Evolutionary conservation across 2,888 invertebrate genomes (phyloP), one percentile per base, ranked within the genome.

Genomic region (Chymomyza amoena): DNA sequence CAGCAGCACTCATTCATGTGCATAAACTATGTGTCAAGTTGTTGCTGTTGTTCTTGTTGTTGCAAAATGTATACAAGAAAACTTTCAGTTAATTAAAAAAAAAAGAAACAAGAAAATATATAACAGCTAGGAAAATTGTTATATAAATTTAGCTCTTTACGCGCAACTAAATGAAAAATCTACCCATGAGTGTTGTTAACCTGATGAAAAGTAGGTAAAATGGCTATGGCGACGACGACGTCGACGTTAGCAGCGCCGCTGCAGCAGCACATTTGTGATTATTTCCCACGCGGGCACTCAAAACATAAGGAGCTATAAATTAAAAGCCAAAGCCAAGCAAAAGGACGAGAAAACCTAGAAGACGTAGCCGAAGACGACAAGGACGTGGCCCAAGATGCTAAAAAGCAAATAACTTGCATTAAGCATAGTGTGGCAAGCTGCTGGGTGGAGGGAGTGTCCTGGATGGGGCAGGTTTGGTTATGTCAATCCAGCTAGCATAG

Each of bases 231-330:
- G 10, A 61, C 59, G 64, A 5, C 68, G 7, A 25, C 28, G 68
- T n/a, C 66, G 7, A 67, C 61, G 70, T 32, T 25, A 64, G 61
- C 64, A 20, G 63, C 18, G 32, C 7, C 7, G 50, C 28, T 10
- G 52, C 45, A 68, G 51, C 68, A 75, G 77, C 75, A 81, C 85
- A 87, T 88, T 87, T 87, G 85, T 84, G 84, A 85, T 84, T 87
- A 87, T 89, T 87, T 87, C 89, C 87, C 87, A 89, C 81, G 87
- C 86, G 87, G 82, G 80, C 86, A 87, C 87, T 87, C 89, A 87
- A 89, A 87, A 81, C 80, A 84, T 89, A 89, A 89, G 84, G 76
- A 85, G 89, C 89, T 87, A 89, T 87, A 87, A 87, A 87, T 87
- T 89, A 89, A 84, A 84, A 79, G 87, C 75, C 69, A 77, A 84